Base-by-base conservation (phyloP, 2,888 invertebrate species). In the Phengaris alcon region DNA sequence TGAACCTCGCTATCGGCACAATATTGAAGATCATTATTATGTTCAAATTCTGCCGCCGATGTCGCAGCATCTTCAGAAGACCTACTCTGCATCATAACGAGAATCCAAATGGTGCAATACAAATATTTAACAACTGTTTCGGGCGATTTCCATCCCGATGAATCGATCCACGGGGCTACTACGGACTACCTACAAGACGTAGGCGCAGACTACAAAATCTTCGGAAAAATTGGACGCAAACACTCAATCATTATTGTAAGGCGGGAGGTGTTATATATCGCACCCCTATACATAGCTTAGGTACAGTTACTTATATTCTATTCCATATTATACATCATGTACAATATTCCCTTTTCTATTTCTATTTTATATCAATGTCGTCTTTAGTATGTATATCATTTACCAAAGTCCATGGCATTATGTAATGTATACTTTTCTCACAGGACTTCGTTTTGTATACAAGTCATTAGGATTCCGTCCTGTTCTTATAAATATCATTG, bases 111-210 rank as follows among this genome's bases (percentile, higher is more conserved):
- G n/a, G n/a, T n/a, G n/a, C n/a, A n/a, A n/a, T n/a, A 8, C 77
- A 79, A 70, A 79, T 79, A 15, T 79, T 79, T 59, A 80, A 78
- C 22, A 80, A 80, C 74, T 79, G 77, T 48, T 78, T 80, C 55
- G 78, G 75, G 13, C 73, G 51, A 48, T 22, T 48, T 22, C 74
- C 15, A 74, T 72, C 51, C 74, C 22, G n/a, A n/a, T n/a, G n/a
- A n/a, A n/a, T n/a, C n/a, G n/a, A n/a, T n/a, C n/a, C n/a, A n/a
- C n/a, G n/a, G n/a, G n/a, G n/a, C n/a, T n/a, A n/a, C n/a, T n/a
- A n/a, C n/a, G n/a, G n/a, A n/a, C n/a, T n/a, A n/a, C n/a, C n/a
- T n/a, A n/a, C n/a, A 76, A 10, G 59, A 51, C 35, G 10, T 10
- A 9, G 57, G 15, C 22, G 22, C 22, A 22, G 22, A 1, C 22